Conservation (phyloP, 2,113 vertebrate species). For the Scophthalmus maximus region DNA sequence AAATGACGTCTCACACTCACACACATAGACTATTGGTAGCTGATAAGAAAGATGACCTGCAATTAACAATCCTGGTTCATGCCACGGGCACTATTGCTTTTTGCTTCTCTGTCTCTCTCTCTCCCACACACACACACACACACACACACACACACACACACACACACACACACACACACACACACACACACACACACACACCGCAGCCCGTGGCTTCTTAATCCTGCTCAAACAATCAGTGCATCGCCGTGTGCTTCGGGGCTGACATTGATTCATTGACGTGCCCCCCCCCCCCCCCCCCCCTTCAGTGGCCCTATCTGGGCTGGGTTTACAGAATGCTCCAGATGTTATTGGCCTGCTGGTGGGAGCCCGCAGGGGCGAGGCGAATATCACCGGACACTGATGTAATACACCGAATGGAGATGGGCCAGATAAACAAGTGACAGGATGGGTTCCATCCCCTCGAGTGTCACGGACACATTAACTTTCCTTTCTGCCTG, state of each 20-base stretch:
- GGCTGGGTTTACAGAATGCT: conserved; percentile 39
- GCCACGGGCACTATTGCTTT: conserved; percentile 1
- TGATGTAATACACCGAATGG: conserved; percentile 48
- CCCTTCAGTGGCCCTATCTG: conserved; percentile 37
- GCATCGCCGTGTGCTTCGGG: conserved; percentile 57
- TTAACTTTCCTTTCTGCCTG: conserved; percentile 38
- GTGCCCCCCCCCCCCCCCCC: conserved; percentile 4
- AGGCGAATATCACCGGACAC: conserved; percentile 51
- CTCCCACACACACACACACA: neutral
- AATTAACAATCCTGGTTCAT: conserved; percentile 49
- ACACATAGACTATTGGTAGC: conserved; percentile 17
- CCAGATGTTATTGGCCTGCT: conserved; percentile 47
- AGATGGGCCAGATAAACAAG: conserved; percentile 55
- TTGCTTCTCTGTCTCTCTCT: neutral
- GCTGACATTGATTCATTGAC: conserved; percentile 64
- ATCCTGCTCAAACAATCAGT: conserved; percentile 65
- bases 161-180: neutral
- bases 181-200: conserved; percentile 2
- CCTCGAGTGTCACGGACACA: conserved; percentile 43
- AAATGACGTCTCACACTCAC: conserved; percentile 6
- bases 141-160: neutral
- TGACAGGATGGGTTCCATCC: conserved; percentile 36
- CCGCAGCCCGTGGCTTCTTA: conserved; percentile 73
- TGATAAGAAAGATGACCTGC: conserved; percentile 52
- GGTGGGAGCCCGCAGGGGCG: conserved; percentile 29